Conservation (phyloP, 2,888 invertebrate genomes). For the Amiota mariae region DNA sequence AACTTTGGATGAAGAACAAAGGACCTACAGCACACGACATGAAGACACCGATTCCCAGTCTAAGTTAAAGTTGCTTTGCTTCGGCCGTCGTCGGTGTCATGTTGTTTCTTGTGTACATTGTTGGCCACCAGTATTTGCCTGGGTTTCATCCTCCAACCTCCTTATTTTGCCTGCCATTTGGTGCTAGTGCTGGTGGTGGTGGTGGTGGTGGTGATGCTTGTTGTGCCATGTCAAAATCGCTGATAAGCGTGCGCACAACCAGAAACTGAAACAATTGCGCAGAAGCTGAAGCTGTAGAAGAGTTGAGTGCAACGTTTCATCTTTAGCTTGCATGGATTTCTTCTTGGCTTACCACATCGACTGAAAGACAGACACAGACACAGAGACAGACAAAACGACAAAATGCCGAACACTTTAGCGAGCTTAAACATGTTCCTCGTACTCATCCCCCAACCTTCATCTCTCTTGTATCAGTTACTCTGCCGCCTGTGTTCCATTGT, state of each 20-base stretch:
- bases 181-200: slow-evolving; percentile 38
- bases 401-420: slow-evolving; percentile 65
- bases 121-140: slow-evolving; percentile 19
- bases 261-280: slow-evolving; percentile 57
- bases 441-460: background rate
- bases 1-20: slow-evolving; percentile 20
- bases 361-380: slow-evolving; percentile 47
- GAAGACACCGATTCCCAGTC: background rate
- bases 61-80: background rate
- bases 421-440: slow-evolving; percentile 53
- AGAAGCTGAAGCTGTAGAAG: slow-evolving; percentile 45
- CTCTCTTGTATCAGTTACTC: background rate
- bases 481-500: slow-evolving; percentile 8
- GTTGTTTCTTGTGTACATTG: slow-evolving; percentile 13
- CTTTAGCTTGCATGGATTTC: slow-evolving; percentile 26
- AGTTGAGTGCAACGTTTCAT: background rate
- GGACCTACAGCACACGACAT: slow-evolving; percentile 25
- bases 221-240: slow-evolving; percentile 58
- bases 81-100: slow-evolving; percentile 12
- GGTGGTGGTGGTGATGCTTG: slow-evolving; percentile 53
- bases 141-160: slow-evolving; percentile 55
- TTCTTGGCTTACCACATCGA: background rate
- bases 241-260: slow-evolving; percentile 53
- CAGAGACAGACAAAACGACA: slow-evolving; percentile 61
- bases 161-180: slow-evolving; percentile 49